These are phyloP conservation scores for Telmatochromis brichardi DNA, from an alignment of 2,113 vertebrate genomes.

Conservation along the genomic window DNA sequence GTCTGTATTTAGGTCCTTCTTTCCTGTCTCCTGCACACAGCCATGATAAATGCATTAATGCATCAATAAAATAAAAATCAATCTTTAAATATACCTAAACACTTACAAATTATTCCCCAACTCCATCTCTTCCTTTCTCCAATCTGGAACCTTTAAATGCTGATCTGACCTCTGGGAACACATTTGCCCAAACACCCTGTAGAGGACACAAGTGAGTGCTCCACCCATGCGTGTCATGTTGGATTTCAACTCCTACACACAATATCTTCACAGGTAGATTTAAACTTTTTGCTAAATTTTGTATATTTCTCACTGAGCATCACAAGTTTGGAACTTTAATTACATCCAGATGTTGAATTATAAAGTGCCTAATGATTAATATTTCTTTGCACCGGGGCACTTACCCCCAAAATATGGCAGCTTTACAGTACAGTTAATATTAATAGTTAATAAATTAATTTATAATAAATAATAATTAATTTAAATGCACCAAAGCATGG, in stretches of 20 bases:
- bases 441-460: accelerated
- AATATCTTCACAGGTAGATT: background rate
- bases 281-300: background rate
- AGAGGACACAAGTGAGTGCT: background rate
- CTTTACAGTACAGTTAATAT: accelerated
- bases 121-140: background rate
- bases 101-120: accelerated
- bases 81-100: background rate
- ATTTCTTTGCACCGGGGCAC: background rate
- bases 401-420: background rate
- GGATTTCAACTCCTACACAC: background rate
- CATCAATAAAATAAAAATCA: background rate
- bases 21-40: background rate
- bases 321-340: background rate
- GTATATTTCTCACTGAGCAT: background rate
- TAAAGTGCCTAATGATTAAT: background rate
- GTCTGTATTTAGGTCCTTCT: background rate
- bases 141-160: accelerated
- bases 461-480: background rate
- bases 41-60: background rate
- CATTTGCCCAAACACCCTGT: background rate
- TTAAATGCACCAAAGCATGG: background rate
- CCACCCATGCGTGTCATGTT: background rate
- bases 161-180: accelerated
- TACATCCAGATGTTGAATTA: background rate